A percentile compares a stretch with the other conserved stretches of the same genome.
phyloP scores from a whole-genome alignment of 2,888 invertebrate species.

The Tipula helvola region DNA sequence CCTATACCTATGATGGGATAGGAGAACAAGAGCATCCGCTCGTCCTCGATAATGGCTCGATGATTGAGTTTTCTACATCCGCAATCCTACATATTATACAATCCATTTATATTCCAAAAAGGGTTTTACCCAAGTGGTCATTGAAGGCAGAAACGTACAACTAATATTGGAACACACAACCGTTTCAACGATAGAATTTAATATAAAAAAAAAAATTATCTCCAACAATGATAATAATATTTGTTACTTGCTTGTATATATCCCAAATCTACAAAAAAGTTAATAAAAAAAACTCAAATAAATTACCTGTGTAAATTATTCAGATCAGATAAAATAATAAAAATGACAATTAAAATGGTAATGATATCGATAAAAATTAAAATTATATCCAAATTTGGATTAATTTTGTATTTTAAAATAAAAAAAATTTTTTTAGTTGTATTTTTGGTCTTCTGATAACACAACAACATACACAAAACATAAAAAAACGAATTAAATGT shows the following conservation, averaged over 20 bases:
- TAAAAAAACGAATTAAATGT: background rate
- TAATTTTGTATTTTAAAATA: background rate
- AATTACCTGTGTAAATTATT: conserved; percentile 4
- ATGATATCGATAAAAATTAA: conserved; percentile 4
- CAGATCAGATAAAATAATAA: background rate
- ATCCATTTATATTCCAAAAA: too few relatives aligned
- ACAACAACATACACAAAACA: background rate
- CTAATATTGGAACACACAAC: background rate
- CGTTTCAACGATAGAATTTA: background rate
- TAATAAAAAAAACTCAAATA: background rate
- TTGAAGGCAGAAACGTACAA: background rate
- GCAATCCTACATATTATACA: too few relatives aligned
- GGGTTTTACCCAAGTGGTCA: background rate
- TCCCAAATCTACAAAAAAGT: background rate
- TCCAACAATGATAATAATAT: background rate
- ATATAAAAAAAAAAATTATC: background rate
- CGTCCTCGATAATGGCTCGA: too few relatives aligned
- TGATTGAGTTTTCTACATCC: too few relatives aligned
- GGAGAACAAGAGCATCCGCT: too few relatives aligned
- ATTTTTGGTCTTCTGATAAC: background rate
- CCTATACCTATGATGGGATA: too few relatives aligned
- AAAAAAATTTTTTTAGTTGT: background rate
- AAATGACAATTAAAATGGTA: conserved; percentile 4
- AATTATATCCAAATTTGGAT: background rate
- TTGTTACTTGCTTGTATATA: background rate